Conservation (phyloP, 2,113 vertebrate genomes). For the Eolophus roseicapilla region DNA sequence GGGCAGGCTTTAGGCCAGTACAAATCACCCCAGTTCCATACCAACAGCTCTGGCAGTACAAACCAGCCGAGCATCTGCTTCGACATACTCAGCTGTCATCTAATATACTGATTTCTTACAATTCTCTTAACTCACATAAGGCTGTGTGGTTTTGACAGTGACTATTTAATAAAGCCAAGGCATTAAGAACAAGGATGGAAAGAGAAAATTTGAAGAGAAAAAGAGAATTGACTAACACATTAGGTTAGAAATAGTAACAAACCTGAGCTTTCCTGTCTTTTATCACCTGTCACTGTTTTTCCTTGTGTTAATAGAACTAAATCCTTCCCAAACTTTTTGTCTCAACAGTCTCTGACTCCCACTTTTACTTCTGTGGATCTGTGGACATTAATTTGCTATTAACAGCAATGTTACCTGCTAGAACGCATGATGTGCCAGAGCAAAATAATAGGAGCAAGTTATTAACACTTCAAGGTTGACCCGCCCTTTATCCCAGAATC, state of each 20-base stretch:
- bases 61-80: not conserved
- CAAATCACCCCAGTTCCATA: not conserved
- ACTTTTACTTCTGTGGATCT: not conserved
- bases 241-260: not conserved
- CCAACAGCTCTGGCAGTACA: not conserved
- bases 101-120: not conserved
- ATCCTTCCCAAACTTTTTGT: not conserved
- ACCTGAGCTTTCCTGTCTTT: constrained; percentile 35
- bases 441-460: constrained; percentile 52
- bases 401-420: not conserved
- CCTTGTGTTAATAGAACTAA: not conserved
- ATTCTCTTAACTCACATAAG: not conserved
- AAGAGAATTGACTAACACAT: not conserved
- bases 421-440: not conserved
- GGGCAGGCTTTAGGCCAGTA: not conserved
- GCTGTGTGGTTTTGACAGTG: not conserved
- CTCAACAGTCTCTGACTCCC: not conserved
- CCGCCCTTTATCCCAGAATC: constrained; percentile 71
- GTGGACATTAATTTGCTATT: not conserved
- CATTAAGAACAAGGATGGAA: not conserved
- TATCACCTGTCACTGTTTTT: not conserved
- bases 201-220: not conserved
- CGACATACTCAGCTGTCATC: not conserved
- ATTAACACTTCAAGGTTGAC: constrained; percentile 71
- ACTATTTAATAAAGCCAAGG: not conserved